Percentiles rank a stretch among this genome's conserved stretches.
Evolutionary conservation across 2,888 invertebrate genomes (phyloP).

Genomic region (Mantis religiosa): DNA sequence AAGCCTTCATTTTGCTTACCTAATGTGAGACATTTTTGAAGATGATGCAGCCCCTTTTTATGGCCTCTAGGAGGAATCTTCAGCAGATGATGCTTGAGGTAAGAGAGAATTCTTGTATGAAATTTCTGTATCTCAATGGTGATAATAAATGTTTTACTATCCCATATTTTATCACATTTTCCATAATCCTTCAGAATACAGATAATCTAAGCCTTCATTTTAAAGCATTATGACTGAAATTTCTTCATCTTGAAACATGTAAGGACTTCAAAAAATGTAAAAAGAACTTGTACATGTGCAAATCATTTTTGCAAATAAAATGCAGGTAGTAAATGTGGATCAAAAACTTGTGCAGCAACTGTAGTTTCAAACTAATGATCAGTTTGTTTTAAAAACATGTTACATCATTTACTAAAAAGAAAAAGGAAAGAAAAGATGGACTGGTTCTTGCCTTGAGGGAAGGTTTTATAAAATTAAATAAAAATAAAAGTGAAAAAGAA

Average conservation of each 20-base stretch:
- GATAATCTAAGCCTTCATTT: neutral
- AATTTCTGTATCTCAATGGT: slow-evolving; percentile 23
- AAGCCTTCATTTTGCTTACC: neutral
- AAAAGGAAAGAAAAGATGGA: too few relatives aligned
- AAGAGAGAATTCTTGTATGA: slow-evolving; percentile 26
- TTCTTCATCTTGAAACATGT: neutral
- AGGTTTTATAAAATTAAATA: too few relatives aligned
- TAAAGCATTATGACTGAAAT: neutral
- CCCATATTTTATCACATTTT: neutral
- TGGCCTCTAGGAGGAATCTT: neutral
- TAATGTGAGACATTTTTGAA: neutral
- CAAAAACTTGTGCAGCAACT: too few relatives aligned
- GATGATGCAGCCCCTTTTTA: neutral
- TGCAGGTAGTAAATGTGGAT: neutral
- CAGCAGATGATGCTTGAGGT: slow-evolving; percentile 6
- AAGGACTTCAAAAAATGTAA: too few relatives aligned
- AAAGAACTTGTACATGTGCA: too few relatives aligned
- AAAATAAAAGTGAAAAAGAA: too few relatives aligned
- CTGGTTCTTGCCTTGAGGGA: too few relatives aligned
- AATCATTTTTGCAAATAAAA: neutral
- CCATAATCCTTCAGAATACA: neutral
- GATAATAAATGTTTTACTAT: slow-evolving; percentile 9
- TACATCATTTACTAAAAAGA: too few relatives aligned
- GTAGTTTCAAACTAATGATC: too few relatives aligned
- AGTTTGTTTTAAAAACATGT: too few relatives aligned